Base-by-base conservation (phyloP, 2,113 vertebrate species). In the Nesoenas mayeri region DNA sequence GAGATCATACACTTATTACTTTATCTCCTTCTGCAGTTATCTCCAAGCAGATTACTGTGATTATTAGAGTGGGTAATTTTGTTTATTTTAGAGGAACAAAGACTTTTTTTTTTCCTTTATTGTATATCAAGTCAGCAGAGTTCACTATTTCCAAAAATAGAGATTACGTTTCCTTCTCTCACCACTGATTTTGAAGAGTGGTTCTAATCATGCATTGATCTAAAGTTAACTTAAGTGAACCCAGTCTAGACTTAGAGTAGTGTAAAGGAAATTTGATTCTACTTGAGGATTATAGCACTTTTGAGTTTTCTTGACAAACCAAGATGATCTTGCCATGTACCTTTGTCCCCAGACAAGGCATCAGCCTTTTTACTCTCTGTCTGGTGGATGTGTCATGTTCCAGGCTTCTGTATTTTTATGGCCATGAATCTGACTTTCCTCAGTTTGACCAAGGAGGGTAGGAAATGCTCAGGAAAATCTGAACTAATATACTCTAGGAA, bases 321-420 rank as follows among this genome's bases (percentile, higher is more conserved):
- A 11, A 93, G 29, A 24, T 42, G 26, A 72, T 56, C 12, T 67
- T 21, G 10, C 18, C 25, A 3, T 6, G 34, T 10, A 8, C 15
- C 26, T 90, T 67, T 82, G 29, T 29, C 31, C 20, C 20, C 3
- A 3, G 19, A 47, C 6, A 42, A 42, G n/a, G 47, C 36, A n/a
- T 11, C 51, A 66, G 19, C 10, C 22, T 3, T 48, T 28, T 20
- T 1, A 54, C 6, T n/a, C 26, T 14, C 56, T 57, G 50, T 34
- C 29, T 29, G 36, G 5, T 40, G 85, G 70, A 71, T 10, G 8
- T 7, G 5, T 9, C 29, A 57, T 38, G 2, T 13, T 65, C 58
- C 66, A 79, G 32, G 9, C 10, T 70, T n/a, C 38, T 0, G 0
- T 20, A 9, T 36, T 81, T 67, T 81, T 77, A 61, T 12, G 20